Percentiles rank a stretch among this genome's conserved stretches.
phyloP scores from a whole-genome alignment of 2,888 invertebrate species.

The Synanthedon formicaeformis region DNA sequence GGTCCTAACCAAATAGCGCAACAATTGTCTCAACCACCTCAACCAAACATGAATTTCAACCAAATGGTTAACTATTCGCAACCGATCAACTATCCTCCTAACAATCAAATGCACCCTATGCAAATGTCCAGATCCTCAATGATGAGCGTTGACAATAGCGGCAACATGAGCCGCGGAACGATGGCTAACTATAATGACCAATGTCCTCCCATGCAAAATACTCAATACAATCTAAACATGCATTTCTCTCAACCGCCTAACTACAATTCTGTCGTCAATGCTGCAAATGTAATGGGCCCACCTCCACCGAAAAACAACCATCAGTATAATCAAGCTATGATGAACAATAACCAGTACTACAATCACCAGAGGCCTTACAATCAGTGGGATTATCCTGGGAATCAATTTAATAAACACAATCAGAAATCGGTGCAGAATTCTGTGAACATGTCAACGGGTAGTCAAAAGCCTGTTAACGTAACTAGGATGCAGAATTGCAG shows the following conservation, averaged over 20 bases:
- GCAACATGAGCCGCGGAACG: conserved; percentile 47
- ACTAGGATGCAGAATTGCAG: conserved; percentile 32
- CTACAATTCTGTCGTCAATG: conserved; percentile 52
- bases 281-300: conserved; percentile 57
- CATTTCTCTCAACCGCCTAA: conserved; percentile 56
- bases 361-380: conserved; percentile 58
- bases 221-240: conserved; percentile 45
- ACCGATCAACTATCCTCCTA: conserved; percentile 40
- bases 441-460: conserved; percentile 59
- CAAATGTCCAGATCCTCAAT: conserved; percentile 60
- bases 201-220: conserved; percentile 33
- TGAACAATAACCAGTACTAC: conserved; percentile 62
- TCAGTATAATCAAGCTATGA: conserved; percentile 60
- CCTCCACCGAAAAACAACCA: conserved; percentile 63
- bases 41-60: conserved; percentile 33
- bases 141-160: conserved; percentile 62
- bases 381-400: conserved; percentile 56
- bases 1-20: conserved; percentile 37
- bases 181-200: conserved; percentile 54
- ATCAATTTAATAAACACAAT: conserved; percentile 57
- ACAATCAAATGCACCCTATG: conserved; percentile 45
- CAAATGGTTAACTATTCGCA: conserved; percentile 50
- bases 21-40: conserved; percentile 18
- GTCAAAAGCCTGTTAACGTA: conserved; percentile 45
- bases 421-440: conserved; percentile 55